Evolutionary conservation across 2,888 invertebrate genomes (phyloP).

Genomic region (Cynaeus angustus): DNA sequence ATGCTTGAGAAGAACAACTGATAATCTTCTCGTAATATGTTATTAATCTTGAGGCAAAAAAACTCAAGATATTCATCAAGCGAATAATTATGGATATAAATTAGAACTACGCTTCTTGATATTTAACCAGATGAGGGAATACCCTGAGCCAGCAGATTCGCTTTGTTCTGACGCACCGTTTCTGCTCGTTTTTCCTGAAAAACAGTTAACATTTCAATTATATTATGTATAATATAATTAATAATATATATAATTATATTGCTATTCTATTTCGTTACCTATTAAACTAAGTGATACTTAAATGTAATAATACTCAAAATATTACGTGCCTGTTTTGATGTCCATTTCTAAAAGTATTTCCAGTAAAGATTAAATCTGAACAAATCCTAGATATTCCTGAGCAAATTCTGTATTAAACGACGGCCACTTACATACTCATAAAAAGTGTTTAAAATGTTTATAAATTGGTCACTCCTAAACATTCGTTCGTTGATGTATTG

Average conservation of each 20-base stretch:
- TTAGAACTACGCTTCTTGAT: constrained; percentile 51
- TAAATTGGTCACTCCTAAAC: no score
- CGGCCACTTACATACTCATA: no score
- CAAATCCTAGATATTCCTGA: no score
- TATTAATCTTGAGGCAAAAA: constrained; percentile 56
- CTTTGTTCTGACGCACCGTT: constrained; percentile 93
- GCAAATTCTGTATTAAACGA: no score
- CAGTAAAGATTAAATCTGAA: no score
- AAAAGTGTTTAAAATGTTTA: no score
- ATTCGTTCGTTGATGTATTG: no score
- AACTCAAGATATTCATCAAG: constrained; percentile 56
- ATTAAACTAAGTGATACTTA: not conserved
- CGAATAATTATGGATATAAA: constrained; percentile 58
- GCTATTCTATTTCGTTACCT: no score
- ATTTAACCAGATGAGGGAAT: constrained; percentile 80
- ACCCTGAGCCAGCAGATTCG: constrained; percentile 72
- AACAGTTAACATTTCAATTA: constrained; percentile 46
- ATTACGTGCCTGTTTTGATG: no score
- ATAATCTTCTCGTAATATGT: constrained; percentile 54
- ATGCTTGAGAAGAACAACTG: constrained; percentile 58
- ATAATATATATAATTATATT: no score
- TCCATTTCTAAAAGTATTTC: no score
- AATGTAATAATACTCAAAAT: not conserved
- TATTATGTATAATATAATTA: no score
- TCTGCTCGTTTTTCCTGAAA: constrained; percentile 92